Conservation (phyloP, 30 jellyfish, hydroid and myxozoan genomes). For the Sanderia malayensis region DNA sequence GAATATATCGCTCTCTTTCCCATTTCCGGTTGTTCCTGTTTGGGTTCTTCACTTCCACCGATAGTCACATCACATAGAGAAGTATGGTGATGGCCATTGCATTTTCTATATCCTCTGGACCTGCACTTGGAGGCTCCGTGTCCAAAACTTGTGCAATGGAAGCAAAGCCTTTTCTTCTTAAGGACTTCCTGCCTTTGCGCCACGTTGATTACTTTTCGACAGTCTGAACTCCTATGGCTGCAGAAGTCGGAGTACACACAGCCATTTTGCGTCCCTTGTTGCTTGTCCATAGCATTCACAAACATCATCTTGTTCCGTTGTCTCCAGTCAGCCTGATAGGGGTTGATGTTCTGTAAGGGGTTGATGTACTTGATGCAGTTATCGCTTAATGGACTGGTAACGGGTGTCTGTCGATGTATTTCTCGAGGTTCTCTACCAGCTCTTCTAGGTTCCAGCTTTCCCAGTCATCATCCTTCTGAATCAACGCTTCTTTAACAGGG, state of each 20-base stretch:
- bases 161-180: conserved; percentile 31
- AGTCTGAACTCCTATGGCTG: conserved; percentile 47
- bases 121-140: conserved; percentile 36
- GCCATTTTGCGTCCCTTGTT: conserved; percentile 15
- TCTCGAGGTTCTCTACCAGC: conserved; percentile 54
- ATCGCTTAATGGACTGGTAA: conserved; percentile 29
- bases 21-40: conserved; percentile 11
- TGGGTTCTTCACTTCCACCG: conserved; percentile 15
- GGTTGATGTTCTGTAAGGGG: conserved; percentile 21
- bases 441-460: conserved; percentile 62
- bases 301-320: conserved; percentile 61
- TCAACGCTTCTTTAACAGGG: too few relatives aligned
- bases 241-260: conserved; percentile 46
- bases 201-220: conserved; percentile 19
- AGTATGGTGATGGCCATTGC: conserved; percentile 26
- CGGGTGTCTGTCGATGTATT: conserved; percentile 65
- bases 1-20: conserved; percentile 13
- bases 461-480: too few relatives aligned
- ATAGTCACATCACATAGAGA: conserved; percentile 16
- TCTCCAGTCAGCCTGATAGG: conserved; percentile 39
- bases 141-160: conserved; percentile 28
- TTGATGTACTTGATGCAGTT: conserved; percentile 12
- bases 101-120: conserved; percentile 22
- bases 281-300: conserved; percentile 34
- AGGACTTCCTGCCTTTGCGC: conserved; percentile 34